phyloP scores from a whole-genome alignment of 2,797 vertebrate genomes.

The Microtus californicus region DNA sequence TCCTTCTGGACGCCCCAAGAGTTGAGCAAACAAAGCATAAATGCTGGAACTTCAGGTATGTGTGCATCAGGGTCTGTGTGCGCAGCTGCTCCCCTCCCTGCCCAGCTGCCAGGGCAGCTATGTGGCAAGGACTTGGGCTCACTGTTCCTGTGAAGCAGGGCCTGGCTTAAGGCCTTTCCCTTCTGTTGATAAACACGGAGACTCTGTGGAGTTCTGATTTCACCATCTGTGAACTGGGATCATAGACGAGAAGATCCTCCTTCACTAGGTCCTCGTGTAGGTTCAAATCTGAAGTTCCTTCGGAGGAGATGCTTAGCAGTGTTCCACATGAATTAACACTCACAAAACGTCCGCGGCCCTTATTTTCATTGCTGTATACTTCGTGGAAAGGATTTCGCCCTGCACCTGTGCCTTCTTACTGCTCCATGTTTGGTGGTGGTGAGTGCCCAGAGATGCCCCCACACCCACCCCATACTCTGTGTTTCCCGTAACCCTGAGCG shows the following conservation, averaged over 20 bases:
- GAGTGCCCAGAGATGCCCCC: background rate
- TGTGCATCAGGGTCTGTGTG: background rate
- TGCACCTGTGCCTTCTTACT: accelerated
- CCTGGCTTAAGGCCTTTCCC: background rate
- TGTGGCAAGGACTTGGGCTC: background rate
- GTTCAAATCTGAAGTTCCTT: background rate
- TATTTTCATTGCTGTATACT: background rate
- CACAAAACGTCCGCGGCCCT: background rate
- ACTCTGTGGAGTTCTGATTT: background rate
- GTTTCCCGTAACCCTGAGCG: background rate
- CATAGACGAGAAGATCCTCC: background rate
- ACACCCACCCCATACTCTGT: background rate
- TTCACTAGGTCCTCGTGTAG: background rate
- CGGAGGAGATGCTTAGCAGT: background rate
- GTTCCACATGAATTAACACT: background rate
- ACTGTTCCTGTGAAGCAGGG: background rate
- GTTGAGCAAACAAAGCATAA: background rate
- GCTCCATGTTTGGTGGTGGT: background rate
- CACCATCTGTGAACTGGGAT: background rate
- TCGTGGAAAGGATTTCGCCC: background rate
- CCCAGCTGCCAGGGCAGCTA: accelerated
- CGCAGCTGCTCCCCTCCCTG: background rate
- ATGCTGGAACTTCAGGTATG: no score
- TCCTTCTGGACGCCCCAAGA: background rate
- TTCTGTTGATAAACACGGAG: background rate